Base-by-base conservation (phyloP, 2,113 vertebrate genomes). In the Acanthisitta chloris region DNA sequence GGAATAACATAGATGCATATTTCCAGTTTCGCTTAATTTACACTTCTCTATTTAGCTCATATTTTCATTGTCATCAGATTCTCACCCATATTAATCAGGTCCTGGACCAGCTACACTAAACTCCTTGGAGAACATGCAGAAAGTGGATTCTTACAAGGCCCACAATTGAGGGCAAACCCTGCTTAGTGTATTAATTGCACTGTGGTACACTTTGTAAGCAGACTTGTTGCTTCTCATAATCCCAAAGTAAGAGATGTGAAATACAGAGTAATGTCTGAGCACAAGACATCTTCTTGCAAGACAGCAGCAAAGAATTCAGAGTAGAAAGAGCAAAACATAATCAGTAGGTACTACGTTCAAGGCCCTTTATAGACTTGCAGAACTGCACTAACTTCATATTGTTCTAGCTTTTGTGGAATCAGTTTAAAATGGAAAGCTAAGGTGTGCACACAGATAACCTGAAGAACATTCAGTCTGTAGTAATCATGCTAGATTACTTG, bases 1-100 rank as follows among this genome's bases (percentile, higher is more conserved):
- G 74, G 36, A 88, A 33, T 21, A 81, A 33, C 12, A 65, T 0
- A 25, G 69, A 45, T 5, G 6, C 13, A 72, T 20, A 61, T 6
- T 36, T 24, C 17, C 45, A 59, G 12, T 59, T 69, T 74, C 21
- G 42, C 6, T 58, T 67, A 12, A 45, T 15, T 84, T 51, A 77
- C 1, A 4, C 13, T 86, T 54, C 46, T 77, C 62, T 77, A 33
- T 28, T 74, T 43, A 17, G 29, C 0, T 0, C 49, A 31, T 9
- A 34, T 52, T 72, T 85, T 66, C 18, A 46, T 51, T 72, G 57
- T 14, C 15, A 76, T 66, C 45, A 87, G n/a, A 58, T 7, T 57
- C 23, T 65, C 29, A 38, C 28, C 12, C 33, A 17, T 48, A 61
- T 77, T 81, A 61, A 85, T 65, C 17, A 81, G 52, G 20, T 81